Percentiles rank a stretch among this genome's conserved stretches.
Evolutionary conservation across 2,888 invertebrate genomes (phyloP).

Genomic region (Zeuzera pyrina): DNA sequence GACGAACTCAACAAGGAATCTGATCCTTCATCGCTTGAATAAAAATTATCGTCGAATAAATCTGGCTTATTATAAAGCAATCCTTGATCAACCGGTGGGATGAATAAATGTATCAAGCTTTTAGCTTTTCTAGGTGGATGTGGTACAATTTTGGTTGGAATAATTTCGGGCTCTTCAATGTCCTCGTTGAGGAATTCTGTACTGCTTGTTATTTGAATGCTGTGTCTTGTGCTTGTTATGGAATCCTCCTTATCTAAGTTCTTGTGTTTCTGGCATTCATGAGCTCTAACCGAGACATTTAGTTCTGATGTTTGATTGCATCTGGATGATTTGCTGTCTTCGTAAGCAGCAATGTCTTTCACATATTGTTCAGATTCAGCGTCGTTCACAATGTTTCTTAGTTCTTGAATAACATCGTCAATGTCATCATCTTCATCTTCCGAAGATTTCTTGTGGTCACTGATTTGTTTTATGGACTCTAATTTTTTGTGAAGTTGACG

Average conservation of each 20-base stretch:
- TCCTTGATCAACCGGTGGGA: conserved; percentile 74
- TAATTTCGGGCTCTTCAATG: conserved; percentile 77
- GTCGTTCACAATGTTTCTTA: conserved; percentile 88
- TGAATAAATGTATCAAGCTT: conserved; percentile 79
- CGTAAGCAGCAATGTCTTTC: conserved; percentile 43
- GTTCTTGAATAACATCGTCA: conserved; percentile 89
- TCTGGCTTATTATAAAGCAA: conserved; percentile 69
- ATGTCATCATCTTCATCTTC: conserved; percentile 87
- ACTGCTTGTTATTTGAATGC: conserved; percentile 60
- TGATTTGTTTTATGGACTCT: conserved; percentile 38
- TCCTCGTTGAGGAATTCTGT: conserved; percentile 64
- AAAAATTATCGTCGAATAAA: conserved; percentile 71
- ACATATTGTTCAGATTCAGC: conserved; percentile 81
- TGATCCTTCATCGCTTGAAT: conserved; percentile 78
- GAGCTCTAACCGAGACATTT: conserved; percentile 42
- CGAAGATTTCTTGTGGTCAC: conserved; percentile 57
- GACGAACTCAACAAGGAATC: conserved; percentile 81
- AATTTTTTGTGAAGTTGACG: conserved; percentile 52
- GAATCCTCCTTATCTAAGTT: conserved; percentile 66
- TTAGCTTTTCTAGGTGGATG: conserved; percentile 85
- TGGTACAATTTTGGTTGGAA: conserved; percentile 84
- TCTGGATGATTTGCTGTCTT: conserved; percentile 44
- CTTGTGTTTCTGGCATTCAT: conserved; percentile 44
- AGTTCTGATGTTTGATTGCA: conserved; percentile 59
- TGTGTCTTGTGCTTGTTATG: conserved; percentile 67